Conservation (phyloP, 2,113 vertebrate species). For the Propithecus coquereli region DNA sequence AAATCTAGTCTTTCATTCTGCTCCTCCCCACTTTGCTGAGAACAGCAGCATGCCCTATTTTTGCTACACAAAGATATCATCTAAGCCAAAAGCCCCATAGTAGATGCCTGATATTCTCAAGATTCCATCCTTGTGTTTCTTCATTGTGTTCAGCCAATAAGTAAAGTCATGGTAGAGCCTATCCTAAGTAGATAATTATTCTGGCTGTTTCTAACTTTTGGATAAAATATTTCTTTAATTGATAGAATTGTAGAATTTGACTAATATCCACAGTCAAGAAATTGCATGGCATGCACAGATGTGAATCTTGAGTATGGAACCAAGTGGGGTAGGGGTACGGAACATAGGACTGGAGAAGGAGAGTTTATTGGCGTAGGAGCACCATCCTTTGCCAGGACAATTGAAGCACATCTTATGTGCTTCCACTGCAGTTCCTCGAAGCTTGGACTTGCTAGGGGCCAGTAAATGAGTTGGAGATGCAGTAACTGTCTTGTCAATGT, state of each 20-base stretch:
- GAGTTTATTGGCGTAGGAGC: neutral
- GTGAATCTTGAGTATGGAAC: neutral
- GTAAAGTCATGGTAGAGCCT: neutral
- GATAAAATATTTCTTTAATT: neutral
- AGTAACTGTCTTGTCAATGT: neutral
- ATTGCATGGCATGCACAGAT: neutral
- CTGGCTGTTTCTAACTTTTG: neutral
- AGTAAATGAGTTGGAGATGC: neutral
- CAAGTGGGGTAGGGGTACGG: fast-evolving
- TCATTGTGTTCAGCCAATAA: neutral
- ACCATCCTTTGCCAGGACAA: neutral
- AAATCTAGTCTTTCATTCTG: neutral
- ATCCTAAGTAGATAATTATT: neutral
- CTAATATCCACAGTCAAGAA: neutral
- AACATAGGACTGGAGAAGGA: neutral
- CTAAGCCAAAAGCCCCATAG: neutral
- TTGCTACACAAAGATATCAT: neutral
- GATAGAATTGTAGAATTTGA: neutral
- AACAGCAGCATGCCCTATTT: neutral
- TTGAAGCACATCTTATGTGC: neutral
- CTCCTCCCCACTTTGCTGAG: neutral
- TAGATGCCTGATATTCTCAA: neutral
- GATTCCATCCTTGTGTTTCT: neutral
- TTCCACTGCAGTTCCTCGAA: neutral
- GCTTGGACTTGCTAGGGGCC: neutral